Evolutionary conservation across 2,888 invertebrate species (phyloP).

Genomic region (Ethmia dodecea): DNA sequence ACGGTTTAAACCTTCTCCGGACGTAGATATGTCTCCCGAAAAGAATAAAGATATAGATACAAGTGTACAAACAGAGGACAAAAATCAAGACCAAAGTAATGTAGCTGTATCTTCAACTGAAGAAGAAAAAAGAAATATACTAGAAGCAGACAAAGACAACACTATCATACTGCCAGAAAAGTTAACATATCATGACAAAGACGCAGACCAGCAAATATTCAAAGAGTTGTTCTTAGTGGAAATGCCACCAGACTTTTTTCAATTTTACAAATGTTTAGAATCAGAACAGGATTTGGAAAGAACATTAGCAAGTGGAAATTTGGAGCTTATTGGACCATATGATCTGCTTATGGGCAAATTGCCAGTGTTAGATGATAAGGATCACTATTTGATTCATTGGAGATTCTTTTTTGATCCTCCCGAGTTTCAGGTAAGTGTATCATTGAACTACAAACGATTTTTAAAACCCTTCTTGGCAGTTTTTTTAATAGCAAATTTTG

Average conservation of each 20-base stretch:
- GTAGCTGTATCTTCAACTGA: neutral
- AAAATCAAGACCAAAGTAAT: constrained; percentile 2
- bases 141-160: neutral
- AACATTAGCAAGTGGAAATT: constrained; percentile 80
- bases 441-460: too few species aligned
- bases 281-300: constrained; percentile 70
- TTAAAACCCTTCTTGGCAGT: too few species aligned
- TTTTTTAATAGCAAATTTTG: too few species aligned
- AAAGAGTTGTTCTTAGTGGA: constrained; percentile 87
- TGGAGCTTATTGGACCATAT: constrained; percentile 91
- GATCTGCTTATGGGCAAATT: constrained; percentile 86
- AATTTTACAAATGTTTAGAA: constrained; percentile 88
- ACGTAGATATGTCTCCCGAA: too few species aligned
- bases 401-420: constrained; percentile 96
- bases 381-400: constrained; percentile 88
- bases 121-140: neutral
- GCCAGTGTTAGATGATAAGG: constrained; percentile 70
- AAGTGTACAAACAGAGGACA: constrained; percentile 12
- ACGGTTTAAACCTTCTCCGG: constrained; percentile 30
- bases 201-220: constrained; percentile 75
- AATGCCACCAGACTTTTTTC: constrained; percentile 94
- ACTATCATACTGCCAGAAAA: constrained; percentile 35
- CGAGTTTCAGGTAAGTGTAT: constrained; percentile 85
- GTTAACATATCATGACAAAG: constrained; percentile 54
- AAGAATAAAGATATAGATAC: too few species aligned